Base-by-base conservation (phyloP, 2,797 vertebrate species). In the Pyrrhura leucotis region DNA sequence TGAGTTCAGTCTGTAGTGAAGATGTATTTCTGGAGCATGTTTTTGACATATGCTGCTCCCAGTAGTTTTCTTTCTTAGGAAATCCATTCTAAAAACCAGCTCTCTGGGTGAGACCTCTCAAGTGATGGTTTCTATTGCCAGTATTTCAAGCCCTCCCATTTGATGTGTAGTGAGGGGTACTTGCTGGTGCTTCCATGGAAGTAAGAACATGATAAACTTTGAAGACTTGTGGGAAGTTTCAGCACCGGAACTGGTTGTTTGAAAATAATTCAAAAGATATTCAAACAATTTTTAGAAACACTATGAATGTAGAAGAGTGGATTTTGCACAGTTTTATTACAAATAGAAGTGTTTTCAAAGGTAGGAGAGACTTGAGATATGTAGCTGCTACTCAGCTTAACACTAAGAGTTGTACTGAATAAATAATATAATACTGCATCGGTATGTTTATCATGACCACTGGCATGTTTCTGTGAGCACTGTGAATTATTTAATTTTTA, bases 171-270 rank as follows among this genome's bases (percentile, higher is more conserved):
- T 14, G 37, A 39, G 29, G 21, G 19, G 2, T 48, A n/a, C 63
- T 65, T 66, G 39, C 69, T 61, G 37, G 12, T 75, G 62, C 85
- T 82, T 35, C 35, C 33, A 7, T 2, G 6, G 54, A 91, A 18
- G 59, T 62, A 54, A 61, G 31, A 65, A 47, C 29, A 5, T 16
- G n/a, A 58, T 54, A 35, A 58, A 59, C 9, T 59, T 74, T 81
- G 33, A 85, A 91, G n/a, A 61, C 19, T 19, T 20, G 19, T 28
- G 15, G 47, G 45, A 66, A 48, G 35, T 48, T 45, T 78, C 14
- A 42, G 0, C 2, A 3, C 59, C 22, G 9, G 58, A 82, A 62
- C 15, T 18, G 28, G 2, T 37, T 2, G 0, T 13, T n/a, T 88
- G 26, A 23, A 78, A 91, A 40, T 35, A 79, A 37, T 75, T 72